Percentiles rank a stretch among this genome's conserved stretches.
Evolutionary conservation across 92 coral and sea anemone species (phyloP).

Genomic region (Porites evermanni): DNA sequence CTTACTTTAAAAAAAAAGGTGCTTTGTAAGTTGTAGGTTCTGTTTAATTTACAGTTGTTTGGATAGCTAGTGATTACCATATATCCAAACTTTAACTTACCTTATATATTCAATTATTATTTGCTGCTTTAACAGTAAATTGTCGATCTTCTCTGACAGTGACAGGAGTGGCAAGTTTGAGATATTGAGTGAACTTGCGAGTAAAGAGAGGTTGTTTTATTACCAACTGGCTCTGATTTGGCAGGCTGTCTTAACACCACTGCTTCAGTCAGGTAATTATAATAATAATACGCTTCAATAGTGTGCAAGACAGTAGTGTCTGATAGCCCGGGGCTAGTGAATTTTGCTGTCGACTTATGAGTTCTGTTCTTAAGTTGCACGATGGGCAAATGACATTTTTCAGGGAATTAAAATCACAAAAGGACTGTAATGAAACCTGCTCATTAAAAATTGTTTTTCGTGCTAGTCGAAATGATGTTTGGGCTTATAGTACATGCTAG

Average conservation of each 20-base stretch:
- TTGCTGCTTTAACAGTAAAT: background rate
- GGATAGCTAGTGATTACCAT: background rate
- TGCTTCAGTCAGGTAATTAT: slow-evolving; percentile 77
- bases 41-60: background rate
- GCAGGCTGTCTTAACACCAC: slow-evolving; percentile 93
- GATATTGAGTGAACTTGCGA: slow-evolving; percentile 82
- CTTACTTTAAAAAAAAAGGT: too few relatives aligned
- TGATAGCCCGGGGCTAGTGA: too few relatives aligned
- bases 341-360: too few relatives aligned
- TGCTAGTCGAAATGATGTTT: too few relatives aligned
- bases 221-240: slow-evolving; percentile 95
- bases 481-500: too few relatives aligned
- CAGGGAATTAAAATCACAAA: too few relatives aligned
- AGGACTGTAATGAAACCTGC: too few relatives aligned
- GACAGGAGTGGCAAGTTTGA: slow-evolving; percentile 74
- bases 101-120: background rate
- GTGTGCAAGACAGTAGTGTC: too few relatives aligned
- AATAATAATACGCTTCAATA: background rate
- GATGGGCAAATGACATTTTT: too few relatives aligned
- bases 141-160: slow-evolving; percentile 44
- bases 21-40: background rate
- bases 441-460: too few relatives aligned
- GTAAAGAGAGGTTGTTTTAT: slow-evolving; percentile 90
- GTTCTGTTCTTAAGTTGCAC: too few relatives aligned
- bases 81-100: background rate